These are phyloP conservation scores for Microdon myrmicae DNA, from an alignment of 2,888 invertebrate species.

Conservation along the genomic window DNA sequence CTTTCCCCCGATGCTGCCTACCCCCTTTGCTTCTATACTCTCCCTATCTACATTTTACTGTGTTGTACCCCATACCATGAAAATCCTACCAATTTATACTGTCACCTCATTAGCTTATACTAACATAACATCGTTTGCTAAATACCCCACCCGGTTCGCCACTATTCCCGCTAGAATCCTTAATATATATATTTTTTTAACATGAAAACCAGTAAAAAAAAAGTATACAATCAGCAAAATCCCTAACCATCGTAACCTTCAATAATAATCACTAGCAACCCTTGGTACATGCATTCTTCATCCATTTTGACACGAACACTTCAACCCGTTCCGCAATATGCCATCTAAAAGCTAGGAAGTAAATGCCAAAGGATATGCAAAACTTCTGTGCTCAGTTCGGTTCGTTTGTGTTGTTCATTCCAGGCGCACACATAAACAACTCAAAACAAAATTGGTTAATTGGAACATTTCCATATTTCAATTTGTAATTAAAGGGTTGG, in stretches of 20 bases:
- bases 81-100: conserved; percentile 26
- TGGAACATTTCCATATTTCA: conserved; percentile 57
- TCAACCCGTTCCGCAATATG: not conserved
- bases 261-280: conserved; percentile 14
- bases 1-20: conserved; percentile 19
- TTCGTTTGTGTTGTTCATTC: conserved; percentile 38
- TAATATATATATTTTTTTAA: no score
- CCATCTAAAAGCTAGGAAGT: no score
- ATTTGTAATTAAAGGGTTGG: conserved; percentile 57
- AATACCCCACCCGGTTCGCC: no score
- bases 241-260: conserved; percentile 2
- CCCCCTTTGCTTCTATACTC: conserved; percentile 1
- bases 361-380: conserved; percentile 31
- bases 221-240: conserved; percentile 13
- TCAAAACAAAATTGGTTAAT: conserved; percentile 54
- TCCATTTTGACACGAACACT: conserved; percentile 31
- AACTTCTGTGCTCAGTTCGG: conserved; percentile 27
- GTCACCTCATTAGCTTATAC: conserved; percentile 49
- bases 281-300: conserved; percentile 31
- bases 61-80: not conserved
- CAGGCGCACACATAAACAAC: conserved; percentile 15
- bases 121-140: no score
- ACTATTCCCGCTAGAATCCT: no score
- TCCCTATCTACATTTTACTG: not conserved
- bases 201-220: conserved; percentile 13